These are phyloP conservation scores for Thermophis baileyi DNA, from an alignment of 2,113 vertebrate species.

Conservation along the genomic window DNA sequence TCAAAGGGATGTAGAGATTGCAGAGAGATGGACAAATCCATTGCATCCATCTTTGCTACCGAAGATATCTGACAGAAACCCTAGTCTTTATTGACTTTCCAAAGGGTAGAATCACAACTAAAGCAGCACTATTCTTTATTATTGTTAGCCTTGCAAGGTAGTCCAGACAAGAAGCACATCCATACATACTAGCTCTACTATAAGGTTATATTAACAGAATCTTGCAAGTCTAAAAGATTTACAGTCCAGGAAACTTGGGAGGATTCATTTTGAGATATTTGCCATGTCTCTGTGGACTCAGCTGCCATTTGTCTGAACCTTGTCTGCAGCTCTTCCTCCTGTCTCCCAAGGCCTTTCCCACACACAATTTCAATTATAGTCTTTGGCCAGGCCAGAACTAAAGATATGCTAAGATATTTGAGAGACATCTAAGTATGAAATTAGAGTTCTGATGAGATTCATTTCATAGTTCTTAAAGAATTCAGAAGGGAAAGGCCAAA, in stretches of 20 bases:
- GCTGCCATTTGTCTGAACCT: not conserved
- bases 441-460: not conserved
- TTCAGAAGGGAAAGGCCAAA: not conserved
- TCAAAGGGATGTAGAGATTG: not conserved
- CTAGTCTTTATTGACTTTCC: not conserved
- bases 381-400: not conserved
- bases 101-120: not conserved
- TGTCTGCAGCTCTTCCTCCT: not conserved
- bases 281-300: not conserved
- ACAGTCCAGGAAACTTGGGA: not conserved
- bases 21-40: not conserved
- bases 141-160: not conserved
- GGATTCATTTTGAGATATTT: not conserved
- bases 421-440: not conserved
- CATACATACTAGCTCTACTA: not conserved
- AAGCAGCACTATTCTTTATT: not conserved
- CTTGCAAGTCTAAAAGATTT: not conserved
- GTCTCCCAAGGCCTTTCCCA: not conserved
- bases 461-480: not conserved
- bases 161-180: not conserved
- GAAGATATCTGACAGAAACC: not conserved
- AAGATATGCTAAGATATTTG: not conserved
- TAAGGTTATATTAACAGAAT: not conserved
- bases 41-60: not conserved
- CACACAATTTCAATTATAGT: not conserved